Percentiles rank a stretch among this genome's conserved stretches.
Evolutionary conservation across 2,888 invertebrate species (phyloP).

Genomic region (Uloborus plumipes): DNA sequence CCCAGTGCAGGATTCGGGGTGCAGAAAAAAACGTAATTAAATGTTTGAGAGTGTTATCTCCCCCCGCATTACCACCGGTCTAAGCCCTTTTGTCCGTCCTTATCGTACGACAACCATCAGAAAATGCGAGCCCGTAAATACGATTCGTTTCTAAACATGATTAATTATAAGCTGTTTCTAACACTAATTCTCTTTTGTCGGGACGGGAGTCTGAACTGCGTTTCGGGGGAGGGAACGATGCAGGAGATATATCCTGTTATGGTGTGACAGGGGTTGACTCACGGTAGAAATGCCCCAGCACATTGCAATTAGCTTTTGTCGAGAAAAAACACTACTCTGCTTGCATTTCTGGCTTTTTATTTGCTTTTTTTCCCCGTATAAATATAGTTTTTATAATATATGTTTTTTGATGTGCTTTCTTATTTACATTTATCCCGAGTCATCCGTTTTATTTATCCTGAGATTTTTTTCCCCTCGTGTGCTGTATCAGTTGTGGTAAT

Average conservation of each 20-base stretch:
- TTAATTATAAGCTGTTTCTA: slow-evolving; percentile 62
- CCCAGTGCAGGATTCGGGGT: slow-evolving; percentile 17
- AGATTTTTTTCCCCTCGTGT: too few relatives aligned
- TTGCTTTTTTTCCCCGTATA: too few relatives aligned
- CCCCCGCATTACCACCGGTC: slow-evolving; percentile 8
- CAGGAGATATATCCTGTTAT: slow-evolving; percentile 6
- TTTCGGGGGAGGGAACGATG: slow-evolving; percentile 4
- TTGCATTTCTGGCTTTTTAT: too few relatives aligned
- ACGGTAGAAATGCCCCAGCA: slow-evolving; percentile 37
- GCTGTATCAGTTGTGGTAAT: too few relatives aligned
- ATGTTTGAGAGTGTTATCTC: slow-evolving; percentile 64
- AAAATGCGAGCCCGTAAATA: slow-evolving; percentile 49
- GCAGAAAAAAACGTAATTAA: slow-evolving; percentile 63
- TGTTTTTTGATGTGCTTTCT: too few relatives aligned
- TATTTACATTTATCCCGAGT: too few relatives aligned
- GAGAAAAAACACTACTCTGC: too few relatives aligned
- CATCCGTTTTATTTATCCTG: too few relatives aligned
- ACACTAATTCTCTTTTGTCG: slow-evolving; percentile 54
- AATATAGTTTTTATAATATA: too few relatives aligned
- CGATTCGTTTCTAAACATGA: slow-evolving; percentile 62
- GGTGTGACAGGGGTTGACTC: background rate
- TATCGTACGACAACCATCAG: slow-evolving; percentile 52
- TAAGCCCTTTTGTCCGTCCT: slow-evolving; percentile 36
- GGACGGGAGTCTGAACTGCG: background rate
- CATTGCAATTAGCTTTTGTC: slow-evolving; percentile 43